phyloP scores from a whole-genome alignment of 1,140 invertebrate genomes.

The Microplitis mediator region DNA sequence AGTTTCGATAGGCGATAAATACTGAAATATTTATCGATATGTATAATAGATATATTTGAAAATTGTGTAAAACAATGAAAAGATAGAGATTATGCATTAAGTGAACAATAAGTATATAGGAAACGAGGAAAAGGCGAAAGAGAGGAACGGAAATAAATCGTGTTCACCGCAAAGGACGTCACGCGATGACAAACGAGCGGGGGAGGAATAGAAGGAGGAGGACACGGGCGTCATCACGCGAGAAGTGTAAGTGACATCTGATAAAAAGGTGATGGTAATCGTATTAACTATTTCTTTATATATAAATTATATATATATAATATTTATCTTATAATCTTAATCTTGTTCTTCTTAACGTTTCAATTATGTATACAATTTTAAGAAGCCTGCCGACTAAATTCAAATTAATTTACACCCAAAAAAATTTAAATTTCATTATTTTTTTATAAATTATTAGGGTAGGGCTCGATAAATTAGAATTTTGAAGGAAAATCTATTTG shows the following conservation, averaged over 20 bases:
- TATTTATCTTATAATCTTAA: not conserved
- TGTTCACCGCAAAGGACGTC: constrained; percentile 55
- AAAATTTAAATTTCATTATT: too few relatives aligned
- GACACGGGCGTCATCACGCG: constrained; percentile 29
- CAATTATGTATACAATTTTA: too few relatives aligned
- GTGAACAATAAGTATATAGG: constrained; percentile 25
- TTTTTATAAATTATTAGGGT: too few relatives aligned
- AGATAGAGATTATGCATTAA: constrained; percentile 32
- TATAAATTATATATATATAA: too few relatives aligned
- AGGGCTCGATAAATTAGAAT: too few relatives aligned
- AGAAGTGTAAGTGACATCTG: constrained; percentile 58
- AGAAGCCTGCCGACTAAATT: too few relatives aligned
- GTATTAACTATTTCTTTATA: constrained; percentile 44
- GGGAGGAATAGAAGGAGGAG: not conserved
- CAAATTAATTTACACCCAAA: too few relatives aligned
- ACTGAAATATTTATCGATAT: too few relatives aligned
- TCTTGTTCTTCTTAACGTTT: not conserved
- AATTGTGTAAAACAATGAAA: not conserved
- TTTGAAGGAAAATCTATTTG: too few relatives aligned
- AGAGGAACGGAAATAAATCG: constrained; percentile 59
- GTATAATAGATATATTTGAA: not conserved
- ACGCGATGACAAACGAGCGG: constrained; percentile 60
- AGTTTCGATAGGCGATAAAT: too few relatives aligned
- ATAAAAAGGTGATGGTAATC: constrained; percentile 55
- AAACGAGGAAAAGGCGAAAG: constrained; percentile 25